These are phyloP conservation scores for Amorpha juglandis DNA, from an alignment of 2,888 invertebrate genomes.

Conservation along the genomic window DNA sequence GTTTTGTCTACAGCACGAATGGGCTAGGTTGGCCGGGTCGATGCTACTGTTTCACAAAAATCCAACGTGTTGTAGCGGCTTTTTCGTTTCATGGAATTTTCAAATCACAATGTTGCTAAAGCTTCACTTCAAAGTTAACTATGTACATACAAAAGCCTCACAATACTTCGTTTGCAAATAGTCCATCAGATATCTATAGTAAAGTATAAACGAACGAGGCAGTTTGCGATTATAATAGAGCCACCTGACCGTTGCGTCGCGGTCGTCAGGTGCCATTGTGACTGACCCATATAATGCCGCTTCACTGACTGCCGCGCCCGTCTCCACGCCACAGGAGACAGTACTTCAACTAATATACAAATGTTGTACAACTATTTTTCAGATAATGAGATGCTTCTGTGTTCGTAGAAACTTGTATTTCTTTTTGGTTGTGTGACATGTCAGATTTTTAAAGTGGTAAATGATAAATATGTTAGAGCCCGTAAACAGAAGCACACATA, in stretches of 20 bases:
- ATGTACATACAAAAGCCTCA: neutral
- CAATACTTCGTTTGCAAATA: neutral
- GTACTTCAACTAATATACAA: neutral
- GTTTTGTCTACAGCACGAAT: too few species aligned
- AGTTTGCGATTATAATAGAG: neutral
- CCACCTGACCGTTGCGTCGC: neutral
- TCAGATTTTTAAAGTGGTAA: too few species aligned
- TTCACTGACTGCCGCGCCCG: neutral
- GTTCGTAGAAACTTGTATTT: neutral
- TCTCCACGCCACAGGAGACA: neutral
- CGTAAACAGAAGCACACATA: too few species aligned
- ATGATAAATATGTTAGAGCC: too few species aligned
- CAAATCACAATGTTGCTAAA: too few species aligned
- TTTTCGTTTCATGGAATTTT: too few species aligned
- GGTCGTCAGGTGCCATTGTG: constrained; percentile 17
- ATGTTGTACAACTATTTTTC: neutral
- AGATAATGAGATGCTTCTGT: neutral
- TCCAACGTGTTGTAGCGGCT: too few species aligned
- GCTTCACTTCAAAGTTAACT: too few species aligned
- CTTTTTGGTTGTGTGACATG: neutral
- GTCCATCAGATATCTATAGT: neutral
- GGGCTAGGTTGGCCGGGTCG: too few species aligned
- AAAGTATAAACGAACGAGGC: neutral
- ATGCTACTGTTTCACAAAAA: too few species aligned
- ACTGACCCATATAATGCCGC: constrained; percentile 7